Base-by-base conservation (phyloP, 2,113 vertebrate species). In the Hystrix brachyura region DNA sequence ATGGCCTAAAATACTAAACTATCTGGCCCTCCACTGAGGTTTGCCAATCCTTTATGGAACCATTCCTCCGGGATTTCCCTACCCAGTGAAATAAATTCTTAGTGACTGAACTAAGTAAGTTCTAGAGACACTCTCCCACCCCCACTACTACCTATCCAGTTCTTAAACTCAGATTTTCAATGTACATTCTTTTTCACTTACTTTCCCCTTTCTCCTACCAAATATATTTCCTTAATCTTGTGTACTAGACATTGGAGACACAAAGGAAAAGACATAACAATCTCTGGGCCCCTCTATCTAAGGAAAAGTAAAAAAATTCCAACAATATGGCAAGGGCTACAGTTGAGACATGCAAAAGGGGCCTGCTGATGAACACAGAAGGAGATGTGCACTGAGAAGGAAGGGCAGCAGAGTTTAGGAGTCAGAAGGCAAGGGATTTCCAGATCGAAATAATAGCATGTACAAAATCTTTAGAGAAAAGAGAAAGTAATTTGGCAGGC, bases 141-240 rank as follows among this genome's bases (percentile, higher is more conserved):
- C 25, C 25, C 17, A 4, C 21, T 48, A 38, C 51, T 38, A 60
- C 43, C 43, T 27, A 53, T 23, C 25, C 48, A 74, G 60, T 23
- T 81, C 53, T 80, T 48, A 59, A 91, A 72, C 25, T 91, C 80
- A 51, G 64, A 81, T 67, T 90, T 48, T 74, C 46, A 53, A 46
- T 4, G 51, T 62, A 48, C 2, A 12, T 60, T 17, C n/a, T 80
- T 80, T 93, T 93, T 51, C 38, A 55, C 27, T 65, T 69, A 57
- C 18, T 92, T 71, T 91, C 93, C 92, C 60, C 10, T 48, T 91
- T 95, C 5, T 92, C 38, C 93, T 59, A 59, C 23, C 18, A 71
- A 91, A 78, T 18, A 71, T 32, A 60, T 53, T 89, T 65, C 53
- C 84, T 60, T 59, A 76, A 79, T 72, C 27, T 65, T 87, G 46